Percentiles rank a stretch among this genome's conserved stretches.
These are phyloP conservation scores for Macaca nemestrina DNA, from an alignment of 2,113 vertebrate genomes.

Conservation along the genomic window DNA sequence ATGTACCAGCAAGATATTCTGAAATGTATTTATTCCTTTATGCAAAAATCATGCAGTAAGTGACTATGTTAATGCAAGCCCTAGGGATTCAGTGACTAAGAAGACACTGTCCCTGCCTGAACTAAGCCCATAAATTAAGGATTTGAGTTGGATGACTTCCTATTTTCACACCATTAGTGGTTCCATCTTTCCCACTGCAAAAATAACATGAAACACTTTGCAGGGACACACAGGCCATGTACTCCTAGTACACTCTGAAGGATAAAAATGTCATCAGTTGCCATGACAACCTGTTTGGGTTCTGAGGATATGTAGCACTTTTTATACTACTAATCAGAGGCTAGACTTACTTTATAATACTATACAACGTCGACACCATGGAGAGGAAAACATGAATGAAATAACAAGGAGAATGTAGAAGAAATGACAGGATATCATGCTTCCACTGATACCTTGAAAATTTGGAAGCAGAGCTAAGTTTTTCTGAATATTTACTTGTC, in stretches of 20 bases:
- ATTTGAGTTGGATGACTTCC: not conserved
- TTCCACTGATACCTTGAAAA: not conserved
- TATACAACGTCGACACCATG: not conserved
- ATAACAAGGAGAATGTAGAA: slow-evolving; percentile 38
- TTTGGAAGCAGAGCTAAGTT: slow-evolving; percentile 32
- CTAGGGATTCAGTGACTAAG: not conserved
- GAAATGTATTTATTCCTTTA: not conserved
- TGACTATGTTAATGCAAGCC: not conserved
- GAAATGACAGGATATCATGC: slow-evolving; percentile 19
- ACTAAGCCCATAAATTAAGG: not conserved
- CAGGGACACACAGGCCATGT: not conserved
- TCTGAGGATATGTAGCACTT: slow-evolving; percentile 58
- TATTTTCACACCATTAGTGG: not conserved
- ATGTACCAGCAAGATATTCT: not conserved
- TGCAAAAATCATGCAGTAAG: not conserved
- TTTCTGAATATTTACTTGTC: slow-evolving; percentile 29
- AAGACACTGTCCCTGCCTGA: not conserved
- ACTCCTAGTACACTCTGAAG: slow-evolving; percentile 7
- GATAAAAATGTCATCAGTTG: slow-evolving; percentile 58
- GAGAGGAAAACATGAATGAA: slow-evolving; percentile 53
- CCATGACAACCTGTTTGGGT: slow-evolving; percentile 61
- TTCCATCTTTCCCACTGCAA: not conserved
- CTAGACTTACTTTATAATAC: slow-evolving; percentile 44
- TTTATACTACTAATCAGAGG: slow-evolving; percentile 60
- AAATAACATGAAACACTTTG: slow-evolving; percentile 61